Percentiles rank a stretch among this genome's conserved stretches.
Conservation (phyloP, 2,888 invertebrate genomes). For the Plutella xylostella region DNA sequence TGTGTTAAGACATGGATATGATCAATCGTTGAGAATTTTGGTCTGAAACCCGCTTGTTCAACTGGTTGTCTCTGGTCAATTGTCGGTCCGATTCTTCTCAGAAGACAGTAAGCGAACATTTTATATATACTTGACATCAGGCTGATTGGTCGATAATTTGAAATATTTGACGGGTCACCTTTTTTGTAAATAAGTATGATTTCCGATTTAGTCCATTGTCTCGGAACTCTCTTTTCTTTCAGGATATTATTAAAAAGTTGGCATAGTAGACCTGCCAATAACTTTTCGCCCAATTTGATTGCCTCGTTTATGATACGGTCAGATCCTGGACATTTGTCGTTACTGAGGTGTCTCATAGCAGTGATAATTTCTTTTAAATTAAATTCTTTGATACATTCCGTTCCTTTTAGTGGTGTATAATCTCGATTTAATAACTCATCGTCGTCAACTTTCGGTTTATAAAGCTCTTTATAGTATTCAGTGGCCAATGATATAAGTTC, state of each 20-base stretch:
- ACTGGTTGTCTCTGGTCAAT: not conserved
- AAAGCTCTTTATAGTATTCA: not conserved
- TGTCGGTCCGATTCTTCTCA: not conserved
- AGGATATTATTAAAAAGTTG: not conserved
- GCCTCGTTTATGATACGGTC: not conserved
- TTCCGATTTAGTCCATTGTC: not conserved
- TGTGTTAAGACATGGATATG: not conserved
- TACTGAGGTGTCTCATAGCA: not conserved
- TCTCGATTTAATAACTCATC: too few species aligned
- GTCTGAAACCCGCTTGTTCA: not conserved
- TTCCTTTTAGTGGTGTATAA: too few species aligned
- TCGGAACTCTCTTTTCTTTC: not conserved
- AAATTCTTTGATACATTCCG: too few species aligned
- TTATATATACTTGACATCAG: not conserved
- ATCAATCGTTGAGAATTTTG: not conserved
- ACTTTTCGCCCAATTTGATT: not conserved
- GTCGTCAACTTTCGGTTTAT: not conserved
- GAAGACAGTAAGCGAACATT: not conserved
- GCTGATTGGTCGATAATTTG: conserved; percentile 3
- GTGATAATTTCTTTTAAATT: not conserved
- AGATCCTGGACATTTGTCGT: not conserved
- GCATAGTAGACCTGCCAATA: not conserved
- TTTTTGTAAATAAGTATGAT: not conserved
- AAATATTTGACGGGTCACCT: not conserved
- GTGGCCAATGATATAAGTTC: not conserved